These are phyloP conservation scores for Oscheius sp. DNA, from an alignment of 2,888 invertebrate species.

Conservation along the genomic window DNA sequence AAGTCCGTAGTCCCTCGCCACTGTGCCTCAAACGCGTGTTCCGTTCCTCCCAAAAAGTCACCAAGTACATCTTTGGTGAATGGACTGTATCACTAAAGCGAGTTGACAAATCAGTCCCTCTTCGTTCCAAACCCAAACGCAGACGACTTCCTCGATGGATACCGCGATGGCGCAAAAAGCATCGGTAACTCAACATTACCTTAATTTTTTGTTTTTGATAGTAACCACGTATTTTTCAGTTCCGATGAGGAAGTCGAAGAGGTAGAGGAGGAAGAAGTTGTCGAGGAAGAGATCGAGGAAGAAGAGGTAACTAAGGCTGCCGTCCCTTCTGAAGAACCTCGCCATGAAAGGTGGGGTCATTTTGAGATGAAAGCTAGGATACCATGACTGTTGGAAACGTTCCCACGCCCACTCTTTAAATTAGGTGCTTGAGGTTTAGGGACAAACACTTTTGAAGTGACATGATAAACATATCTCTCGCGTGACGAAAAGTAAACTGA, in stretches of 20 bases:
- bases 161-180: constrained; percentile 48
- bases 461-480: constrained; percentile 31
- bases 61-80: constrained; percentile 39
- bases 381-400: background rate
- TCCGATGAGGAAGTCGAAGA: constrained; percentile 61
- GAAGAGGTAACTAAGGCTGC: constrained; percentile 29
- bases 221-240: constrained; percentile 41
- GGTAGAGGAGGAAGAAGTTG: constrained; percentile 61
- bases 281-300: constrained; percentile 44
- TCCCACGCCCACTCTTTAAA: constrained; percentile 27
- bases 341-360: constrained; percentile 27
- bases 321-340: constrained; percentile 44
- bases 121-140: constrained; percentile 44
- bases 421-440: constrained; percentile 13
- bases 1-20: constrained; percentile 29
- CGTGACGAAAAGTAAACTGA: constrained; percentile 30
- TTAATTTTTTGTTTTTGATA: background rate
- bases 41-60: constrained; percentile 11
- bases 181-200: constrained; percentile 7
- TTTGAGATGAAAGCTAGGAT: background rate
- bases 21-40: constrained; percentile 29
- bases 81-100: constrained; percentile 48
- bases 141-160: constrained; percentile 49
- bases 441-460: constrained; percentile 29
- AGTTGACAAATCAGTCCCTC: constrained; percentile 47